These are phyloP conservation scores for Poecilia picta DNA, from an alignment of 2,797 vertebrate species.

Conservation along the genomic window DNA sequence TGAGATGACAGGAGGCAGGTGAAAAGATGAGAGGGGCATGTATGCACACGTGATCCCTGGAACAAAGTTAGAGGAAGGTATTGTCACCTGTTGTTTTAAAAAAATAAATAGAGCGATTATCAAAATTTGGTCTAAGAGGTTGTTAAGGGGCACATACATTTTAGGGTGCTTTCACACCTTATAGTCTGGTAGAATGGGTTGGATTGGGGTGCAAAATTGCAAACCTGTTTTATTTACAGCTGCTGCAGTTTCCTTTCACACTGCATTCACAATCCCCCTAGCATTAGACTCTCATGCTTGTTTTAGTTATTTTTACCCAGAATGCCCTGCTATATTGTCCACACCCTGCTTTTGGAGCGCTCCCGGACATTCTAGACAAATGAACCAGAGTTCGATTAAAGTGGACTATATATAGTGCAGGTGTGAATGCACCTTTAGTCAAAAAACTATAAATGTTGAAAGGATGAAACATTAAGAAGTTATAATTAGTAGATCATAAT, in stretches of 20 bases:
- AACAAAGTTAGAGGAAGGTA: not conserved
- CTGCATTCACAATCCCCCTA: too few species aligned
- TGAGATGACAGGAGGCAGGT: constrained; percentile 51
- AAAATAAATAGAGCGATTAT: not conserved
- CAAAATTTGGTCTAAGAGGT: not conserved
- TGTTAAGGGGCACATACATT: not conserved
- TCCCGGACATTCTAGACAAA: too few species aligned
- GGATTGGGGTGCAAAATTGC: too few species aligned
- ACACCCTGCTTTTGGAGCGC: too few species aligned
- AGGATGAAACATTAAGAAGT: not conserved
- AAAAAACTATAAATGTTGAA: not conserved
- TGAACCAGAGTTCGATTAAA: too few species aligned
- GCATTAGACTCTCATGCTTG: too few species aligned
- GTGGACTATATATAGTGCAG: too few species aligned
- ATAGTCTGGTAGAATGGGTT: too few species aligned
- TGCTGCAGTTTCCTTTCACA: too few species aligned
- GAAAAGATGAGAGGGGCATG: constrained; percentile 15
- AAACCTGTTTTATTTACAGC: too few species aligned
- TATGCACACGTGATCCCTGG: not conserved
- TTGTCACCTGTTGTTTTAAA: not conserved
- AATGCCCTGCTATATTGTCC: too few species aligned
- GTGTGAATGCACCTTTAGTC: not conserved
- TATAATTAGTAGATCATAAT: not conserved
- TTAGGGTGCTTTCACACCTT: not conserved
- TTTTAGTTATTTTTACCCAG: too few species aligned